A percentile compares a stretch with the other conserved stretches of the same genome.
phyloP scores from a whole-genome alignment of 2,888 invertebrate species.

The Candidula unifasciata region DNA sequence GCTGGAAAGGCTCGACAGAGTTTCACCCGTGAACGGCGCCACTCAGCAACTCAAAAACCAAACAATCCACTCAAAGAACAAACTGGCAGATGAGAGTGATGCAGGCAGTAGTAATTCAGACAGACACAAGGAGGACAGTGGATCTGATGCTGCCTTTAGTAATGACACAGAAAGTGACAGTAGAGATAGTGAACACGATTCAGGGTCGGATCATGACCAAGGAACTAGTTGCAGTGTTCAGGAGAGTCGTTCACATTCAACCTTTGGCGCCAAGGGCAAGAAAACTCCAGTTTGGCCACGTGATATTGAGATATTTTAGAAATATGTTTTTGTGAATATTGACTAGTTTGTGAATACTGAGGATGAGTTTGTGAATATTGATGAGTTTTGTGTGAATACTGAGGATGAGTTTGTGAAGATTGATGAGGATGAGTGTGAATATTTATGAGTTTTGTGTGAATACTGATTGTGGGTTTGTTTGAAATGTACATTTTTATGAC shows the following conservation, averaged over 20 bases:
- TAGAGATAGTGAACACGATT: conserved; percentile 2
- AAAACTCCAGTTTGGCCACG: conserved; percentile 9
- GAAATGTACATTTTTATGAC: too few species aligned
- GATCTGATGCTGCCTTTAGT: background rate
- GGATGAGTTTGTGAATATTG: too few species aligned
- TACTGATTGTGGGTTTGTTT: background rate
- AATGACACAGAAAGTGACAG: background rate
- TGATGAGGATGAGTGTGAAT: too few species aligned
- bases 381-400: too few species aligned
- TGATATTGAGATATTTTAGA: conserved; percentile 27
- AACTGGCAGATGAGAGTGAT: background rate
- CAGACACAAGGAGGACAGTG: background rate
- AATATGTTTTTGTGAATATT: background rate
- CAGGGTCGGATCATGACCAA: background rate
- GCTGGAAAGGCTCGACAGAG: background rate
- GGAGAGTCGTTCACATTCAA: background rate
- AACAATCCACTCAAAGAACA: background rate
- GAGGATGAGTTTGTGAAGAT: too few species aligned
- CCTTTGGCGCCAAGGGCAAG: too few species aligned
- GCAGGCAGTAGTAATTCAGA: background rate
- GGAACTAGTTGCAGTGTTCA: background rate
- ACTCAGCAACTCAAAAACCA: background rate
- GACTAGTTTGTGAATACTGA: background rate
- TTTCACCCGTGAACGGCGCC: background rate
- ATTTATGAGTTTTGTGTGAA: too few species aligned